Base-by-base conservation (phyloP, 2,888 invertebrate species). In the Mylabris sibirica region DNA sequence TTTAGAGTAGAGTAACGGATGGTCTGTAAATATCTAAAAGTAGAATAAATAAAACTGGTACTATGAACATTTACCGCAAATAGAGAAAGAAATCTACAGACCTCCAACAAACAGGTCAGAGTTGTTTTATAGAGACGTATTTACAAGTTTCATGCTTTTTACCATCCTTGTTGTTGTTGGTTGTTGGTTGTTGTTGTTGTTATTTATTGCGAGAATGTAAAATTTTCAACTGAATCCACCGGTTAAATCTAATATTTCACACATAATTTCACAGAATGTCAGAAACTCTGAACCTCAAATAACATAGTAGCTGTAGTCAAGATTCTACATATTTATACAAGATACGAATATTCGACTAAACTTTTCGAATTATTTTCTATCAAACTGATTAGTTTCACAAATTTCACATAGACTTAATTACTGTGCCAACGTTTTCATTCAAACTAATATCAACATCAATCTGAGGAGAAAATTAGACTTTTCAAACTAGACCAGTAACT, bases 371-470 rank as follows among this genome's bases (percentile, higher is more conserved):
- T 49, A n/a, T 49, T 49, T 49, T 49, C 49, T 20, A 11, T 49
- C 20, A 49, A 20, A 20, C 49, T 17, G 20, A 8, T 49, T 49
- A 8, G 49, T 20, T 20, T 30, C 8, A 9, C 9, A 49, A 49
- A 49, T 49, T 3, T 22, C 20, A 20, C 49, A 49, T 9, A 9
- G 20, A 11, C 49, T 49, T 20, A 49, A 49, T 49, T 49, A 20
- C 20, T 6, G 49, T 49, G 49, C 3, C 20, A 20, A 49, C 20
- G 20, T 49, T 49, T 49, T 49, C 49, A 8, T 20, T 20, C 20
- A 49, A 49, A 20, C 49, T 49, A 49, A 49, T 49, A 49, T 49
- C 49, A 49, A 20, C 11, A 49, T 49, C 49, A 49, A 20, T 49
- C 20, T 20, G 8, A 20, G 20, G 49, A 3, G 49, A 20, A 49